phyloP scores from a whole-genome alignment of 2,797 vertebrate species.

The Onychomys arenicola region DNA sequence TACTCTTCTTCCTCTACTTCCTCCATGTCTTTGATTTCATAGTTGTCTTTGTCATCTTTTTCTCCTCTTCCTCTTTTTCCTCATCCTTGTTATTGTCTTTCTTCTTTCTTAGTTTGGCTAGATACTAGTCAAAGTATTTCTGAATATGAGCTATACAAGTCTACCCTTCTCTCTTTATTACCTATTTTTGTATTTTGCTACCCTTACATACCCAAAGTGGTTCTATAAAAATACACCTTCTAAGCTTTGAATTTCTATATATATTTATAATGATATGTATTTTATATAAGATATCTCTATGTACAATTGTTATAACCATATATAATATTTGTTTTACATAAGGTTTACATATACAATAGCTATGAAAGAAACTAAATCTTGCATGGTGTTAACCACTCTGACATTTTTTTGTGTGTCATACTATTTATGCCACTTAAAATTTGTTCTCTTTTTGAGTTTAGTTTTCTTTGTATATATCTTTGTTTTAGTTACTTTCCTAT shows the following conservation, averaged over 20 bases:
- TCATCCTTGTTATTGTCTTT: background rate
- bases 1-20: background rate
- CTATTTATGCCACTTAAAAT: background rate
- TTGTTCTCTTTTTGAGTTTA: background rate
- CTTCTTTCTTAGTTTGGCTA: background rate
- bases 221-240: background rate
- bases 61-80: fast-evolving
- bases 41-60: background rate
- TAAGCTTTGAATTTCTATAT: background rate
- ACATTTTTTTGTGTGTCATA: background rate
- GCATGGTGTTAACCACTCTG: background rate
- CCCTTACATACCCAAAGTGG: background rate
- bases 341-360: background rate
- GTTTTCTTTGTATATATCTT: background rate
- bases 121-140: background rate
- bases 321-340: background rate
- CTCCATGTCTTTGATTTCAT: background rate
- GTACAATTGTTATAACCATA: background rate
- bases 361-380: background rate
- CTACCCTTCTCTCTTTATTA: background rate
- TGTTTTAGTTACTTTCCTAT: background rate
- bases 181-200: background rate
- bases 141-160: background rate
- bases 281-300: background rate
- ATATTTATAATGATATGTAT: background rate